Base-by-base conservation (phyloP, 2,113 vertebrate genomes). In the Nannospalax galili region DNA sequence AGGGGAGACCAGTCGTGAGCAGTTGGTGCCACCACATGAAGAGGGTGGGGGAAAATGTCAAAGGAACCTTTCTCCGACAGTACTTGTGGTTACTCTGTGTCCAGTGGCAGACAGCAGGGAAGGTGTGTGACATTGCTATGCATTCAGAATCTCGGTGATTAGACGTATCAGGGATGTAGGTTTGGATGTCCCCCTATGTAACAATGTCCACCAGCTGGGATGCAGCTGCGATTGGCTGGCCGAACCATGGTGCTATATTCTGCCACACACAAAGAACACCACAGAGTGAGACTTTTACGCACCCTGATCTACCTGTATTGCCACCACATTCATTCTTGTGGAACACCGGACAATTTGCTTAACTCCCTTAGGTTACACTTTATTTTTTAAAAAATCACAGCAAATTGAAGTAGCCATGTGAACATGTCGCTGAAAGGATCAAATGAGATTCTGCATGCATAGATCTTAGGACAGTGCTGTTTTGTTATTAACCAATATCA, bases 341-440 rank as follows among this genome's bases (percentile, higher is more conserved):
- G 30, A 70, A 30, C 3, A 32, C 48, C 26, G 22, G 45, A 74
- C 22, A 86, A 48, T 28, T 69, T 58, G 9, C 70, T 58, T 37
- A 82, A 30, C n/a, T 92, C 40, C 15, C 24, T 24, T 70, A 65
- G 79, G 48, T 3, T 64, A 17, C 6, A 72, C 37, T 62, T 92
- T n/a, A 75, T 88, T 84, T 58, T 45, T 52, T 86, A 91, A 92
- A 81, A 37, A 16, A 60, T 64, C 8, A 84, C 32, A 45, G 28
- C 26, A 65, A 65, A 32, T 30, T 84, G 80, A 84, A 84, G 60
- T 84, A 20, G 24, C 3, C 32, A 82, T 64, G 42, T 30, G n/a
- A 84, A 88, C 84, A 92, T 37, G 9, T 37, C 88, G 26, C 58
- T 58, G 22, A 88, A 56, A 90, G 32, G 26, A 94, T 62, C 85